These are phyloP conservation scores for Xanthorhoe spadicearia DNA, from an alignment of 2,888 invertebrate genomes.

Conservation along the genomic window DNA sequence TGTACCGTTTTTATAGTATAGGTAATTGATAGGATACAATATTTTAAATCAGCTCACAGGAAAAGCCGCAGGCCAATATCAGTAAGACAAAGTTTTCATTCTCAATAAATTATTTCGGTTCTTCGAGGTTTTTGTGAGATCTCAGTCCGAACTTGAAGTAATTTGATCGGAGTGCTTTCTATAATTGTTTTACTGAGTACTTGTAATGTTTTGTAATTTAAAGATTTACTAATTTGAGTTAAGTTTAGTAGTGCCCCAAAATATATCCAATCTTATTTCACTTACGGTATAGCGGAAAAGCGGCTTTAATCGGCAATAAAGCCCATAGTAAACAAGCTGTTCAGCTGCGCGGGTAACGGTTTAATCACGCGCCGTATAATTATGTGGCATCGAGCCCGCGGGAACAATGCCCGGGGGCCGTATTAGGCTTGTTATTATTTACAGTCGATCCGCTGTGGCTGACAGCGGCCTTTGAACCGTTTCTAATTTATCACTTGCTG, in stretches of 20 bases:
- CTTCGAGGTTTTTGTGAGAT: constrained; percentile 27
- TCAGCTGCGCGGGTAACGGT: constrained; percentile 18
- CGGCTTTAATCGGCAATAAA: not conserved
- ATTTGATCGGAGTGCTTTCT: constrained; percentile 26
- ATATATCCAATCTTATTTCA: not conserved
- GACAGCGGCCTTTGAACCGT: not conserved
- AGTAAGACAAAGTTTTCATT: constrained; percentile 43
- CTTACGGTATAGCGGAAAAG: not conserved
- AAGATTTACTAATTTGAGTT: too few species aligned
- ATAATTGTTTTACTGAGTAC: constrained; percentile 12
- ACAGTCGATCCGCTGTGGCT: not conserved
- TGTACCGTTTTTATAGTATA: too few species aligned
- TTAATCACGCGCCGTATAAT: constrained; percentile 28
- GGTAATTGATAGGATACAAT: too few species aligned
- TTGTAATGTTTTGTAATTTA: constrained; percentile 4
- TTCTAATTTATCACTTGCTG: not conserved
- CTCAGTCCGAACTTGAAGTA: constrained; percentile 18
- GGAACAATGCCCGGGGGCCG: constrained; percentile 19
- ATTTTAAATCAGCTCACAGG: not conserved
- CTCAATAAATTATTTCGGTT: constrained; percentile 42
- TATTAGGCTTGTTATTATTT: constrained; percentile 18
- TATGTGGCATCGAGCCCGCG: constrained; percentile 21
- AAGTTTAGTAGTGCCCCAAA: too few species aligned
- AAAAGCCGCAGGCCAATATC: constrained; percentile 15
- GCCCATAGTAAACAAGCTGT: constrained; percentile 15